Evolutionary conservation across 2,113 vertebrate genomes (phyloP).

Genomic region (Chelonoidis abingdonii): DNA sequence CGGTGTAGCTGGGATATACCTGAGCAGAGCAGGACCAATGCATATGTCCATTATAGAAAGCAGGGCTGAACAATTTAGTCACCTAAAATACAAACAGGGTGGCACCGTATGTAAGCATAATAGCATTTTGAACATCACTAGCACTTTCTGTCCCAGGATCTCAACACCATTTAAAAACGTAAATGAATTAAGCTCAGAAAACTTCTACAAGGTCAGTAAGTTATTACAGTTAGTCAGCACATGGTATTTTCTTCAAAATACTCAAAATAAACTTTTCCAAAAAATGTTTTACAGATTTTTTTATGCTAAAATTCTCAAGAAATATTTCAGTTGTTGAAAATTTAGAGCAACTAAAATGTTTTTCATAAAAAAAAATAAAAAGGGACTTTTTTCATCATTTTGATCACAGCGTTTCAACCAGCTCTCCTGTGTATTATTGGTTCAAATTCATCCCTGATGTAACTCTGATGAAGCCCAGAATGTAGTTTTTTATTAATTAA

Average conservation of each 20-base stretch:
- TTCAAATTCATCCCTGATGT: neutral
- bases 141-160: neutral
- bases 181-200: neutral
- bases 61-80: neutral
- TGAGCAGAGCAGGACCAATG: neutral
- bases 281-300: neutral
- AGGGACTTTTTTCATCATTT: neutral
- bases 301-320: neutral
- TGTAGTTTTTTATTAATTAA: neutral
- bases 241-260: neutral
- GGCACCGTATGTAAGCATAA: neutral
- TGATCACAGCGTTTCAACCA: accelerated
- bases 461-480: neutral
- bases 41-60: neutral
- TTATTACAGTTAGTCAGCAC: neutral
- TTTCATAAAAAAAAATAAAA: neutral
- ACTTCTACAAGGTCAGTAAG: neutral
- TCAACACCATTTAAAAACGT: neutral
- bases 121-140: neutral
- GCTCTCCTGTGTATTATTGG: neutral
- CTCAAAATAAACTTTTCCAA: neutral
- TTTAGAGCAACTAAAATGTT: neutral
- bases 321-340: neutral
- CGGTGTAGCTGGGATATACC: neutral
- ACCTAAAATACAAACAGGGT: neutral